Conservation (phyloP, 1,140 invertebrate genomes). For the honey bee (Apis mellifera) region Amel_HAv3.1 CM009946.2:2926501-2927000, state of each 20-base stretch:
- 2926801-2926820: too few species aligned
- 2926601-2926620: conserved; percentile 61
- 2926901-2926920: neutral
- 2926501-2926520: conserved; percentile 73
- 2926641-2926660: conserved; percentile 26
- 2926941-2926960: too few species aligned
- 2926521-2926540: conserved; percentile 57
- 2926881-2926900: neutral
- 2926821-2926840: neutral
- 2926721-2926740: too few species aligned
- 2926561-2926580: conserved; percentile 68
- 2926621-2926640: conserved; percentile 30
- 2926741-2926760: too few species aligned
- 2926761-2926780: too few species aligned
- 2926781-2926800: too few species aligned
- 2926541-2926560: conserved; percentile 66
- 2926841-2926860: neutral
- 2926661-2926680: conserved; percentile 53
- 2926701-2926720: neutral
- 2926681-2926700: conserved; percentile 9
- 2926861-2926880: neutral
- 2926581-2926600: conserved; percentile 65
- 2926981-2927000: too few species aligned
- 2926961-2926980: too few species aligned
- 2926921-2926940: too few species aligned